Conservation (phyloP, 1,140 invertebrate species). For the Pseudomyrmex cubaensis region DNA sequence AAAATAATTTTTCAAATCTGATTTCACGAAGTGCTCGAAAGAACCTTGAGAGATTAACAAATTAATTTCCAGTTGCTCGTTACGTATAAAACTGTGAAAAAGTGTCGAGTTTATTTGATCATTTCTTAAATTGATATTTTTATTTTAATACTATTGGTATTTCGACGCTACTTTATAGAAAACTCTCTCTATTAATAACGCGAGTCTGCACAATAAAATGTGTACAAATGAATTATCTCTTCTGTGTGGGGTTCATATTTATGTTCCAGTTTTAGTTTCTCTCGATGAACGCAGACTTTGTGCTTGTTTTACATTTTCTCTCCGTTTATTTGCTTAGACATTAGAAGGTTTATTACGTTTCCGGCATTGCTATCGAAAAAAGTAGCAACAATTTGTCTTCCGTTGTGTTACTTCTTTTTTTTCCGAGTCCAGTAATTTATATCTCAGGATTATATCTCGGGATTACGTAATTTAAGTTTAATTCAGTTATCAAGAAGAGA, state of each 20-base stretch:
- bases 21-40: background rate
- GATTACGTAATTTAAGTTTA: conserved; percentile 10
- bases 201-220: background rate
- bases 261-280: conserved; percentile 13
- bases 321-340: conserved; percentile 1
- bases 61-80: background rate
- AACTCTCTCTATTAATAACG: conserved; percentile 21
- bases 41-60: background rate
- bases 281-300: background rate
- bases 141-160: background rate
- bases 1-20: background rate
- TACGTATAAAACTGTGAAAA: background rate
- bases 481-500: background rate
- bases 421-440: background rate
- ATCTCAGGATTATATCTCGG: background rate
- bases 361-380: background rate
- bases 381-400: background rate
- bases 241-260: conserved; percentile 15
- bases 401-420: background rate
- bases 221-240: background rate
- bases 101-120: background rate
- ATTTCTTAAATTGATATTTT: background rate
- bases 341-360: conserved; percentile 25
- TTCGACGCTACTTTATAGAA: background rate
- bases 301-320: conserved; percentile 20